Percentiles rank a stretch among this genome's conserved stretches.
These are phyloP conservation scores for Bubo blakistoni DNA, from an alignment of 2,113 vertebrate genomes.

Conservation along the genomic window DNA sequence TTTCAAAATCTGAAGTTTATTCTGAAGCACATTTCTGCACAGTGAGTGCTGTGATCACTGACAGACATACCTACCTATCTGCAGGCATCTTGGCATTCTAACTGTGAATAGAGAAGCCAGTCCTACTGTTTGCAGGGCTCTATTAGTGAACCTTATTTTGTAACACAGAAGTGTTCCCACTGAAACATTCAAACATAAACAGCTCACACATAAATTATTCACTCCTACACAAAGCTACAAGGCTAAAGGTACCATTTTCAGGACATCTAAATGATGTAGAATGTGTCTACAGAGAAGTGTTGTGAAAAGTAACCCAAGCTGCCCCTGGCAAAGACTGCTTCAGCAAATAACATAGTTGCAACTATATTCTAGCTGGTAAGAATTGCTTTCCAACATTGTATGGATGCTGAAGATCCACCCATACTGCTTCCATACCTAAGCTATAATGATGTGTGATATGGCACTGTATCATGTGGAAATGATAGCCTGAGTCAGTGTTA, in stretches of 20 bases:
- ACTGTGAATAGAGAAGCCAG: neutral
- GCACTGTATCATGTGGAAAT: neutral
- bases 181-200: slow-evolving; percentile 10
- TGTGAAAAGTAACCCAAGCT: neutral
- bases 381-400: neutral
- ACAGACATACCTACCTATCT: neutral
- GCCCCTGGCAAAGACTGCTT: neutral
- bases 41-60: neutral
- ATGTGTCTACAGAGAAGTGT: neutral
- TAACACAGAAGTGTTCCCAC: neutral
- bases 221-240: neutral
- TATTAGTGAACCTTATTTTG: slow-evolving; percentile 5
- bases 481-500: neutral
- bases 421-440: neutral
- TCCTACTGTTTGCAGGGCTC: neutral
- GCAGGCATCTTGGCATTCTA: slow-evolving; percentile 17
- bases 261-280: neutral
- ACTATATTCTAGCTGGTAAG: neutral
- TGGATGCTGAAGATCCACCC: neutral
- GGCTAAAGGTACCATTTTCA: neutral
- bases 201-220: slow-evolving; percentile 23
- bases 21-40: slow-evolving; percentile 19
- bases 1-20: slow-evolving; percentile 5
- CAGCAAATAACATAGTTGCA: neutral
- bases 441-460: neutral